Evolutionary conservation across 2,113 vertebrate genomes (phyloP).

Genomic region (Sterna hirundo): DNA sequence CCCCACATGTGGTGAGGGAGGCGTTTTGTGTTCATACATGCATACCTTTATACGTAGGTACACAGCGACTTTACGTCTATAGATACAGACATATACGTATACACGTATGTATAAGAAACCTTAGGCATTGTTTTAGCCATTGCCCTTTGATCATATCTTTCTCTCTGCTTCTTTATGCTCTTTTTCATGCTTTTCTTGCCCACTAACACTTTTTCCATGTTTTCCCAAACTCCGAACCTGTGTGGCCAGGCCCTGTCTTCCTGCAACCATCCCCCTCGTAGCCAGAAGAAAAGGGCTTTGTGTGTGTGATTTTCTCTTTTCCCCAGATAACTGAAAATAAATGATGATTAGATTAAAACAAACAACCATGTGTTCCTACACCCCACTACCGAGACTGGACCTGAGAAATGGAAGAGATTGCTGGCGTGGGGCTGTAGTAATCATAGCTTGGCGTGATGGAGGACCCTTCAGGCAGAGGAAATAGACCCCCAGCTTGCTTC

Average conservation of each 20-base stretch:
- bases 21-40: background rate
- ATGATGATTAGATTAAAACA: slow-evolving; percentile 51
- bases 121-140: background rate
- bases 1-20: background rate
- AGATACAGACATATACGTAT: background rate
- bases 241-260: background rate
- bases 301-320: background rate
- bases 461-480: slow-evolving; percentile 48
- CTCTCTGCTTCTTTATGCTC: background rate
- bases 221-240: background rate
- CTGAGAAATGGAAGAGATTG: slow-evolving; percentile 31
- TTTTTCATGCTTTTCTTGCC: background rate
- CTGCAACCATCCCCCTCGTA: background rate
- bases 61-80: background rate
- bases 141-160: background rate
- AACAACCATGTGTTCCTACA: background rate
- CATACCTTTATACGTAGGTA: background rate
- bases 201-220: background rate
- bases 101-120: background rate
- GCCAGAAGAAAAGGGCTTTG: background rate
- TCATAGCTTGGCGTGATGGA: slow-evolving; percentile 28
- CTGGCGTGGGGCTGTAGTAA: slow-evolving; percentile 19
- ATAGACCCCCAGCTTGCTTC: slow-evolving; percentile 39
- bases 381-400: background rate
- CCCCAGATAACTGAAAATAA: slow-evolving; percentile 20